A percentile compares a stretch with the other conserved stretches of the same genome.
These are phyloP conservation scores for Manacus vitellinus DNA, from an alignment of 2,113 vertebrate species.

Conservation along the genomic window DNA sequence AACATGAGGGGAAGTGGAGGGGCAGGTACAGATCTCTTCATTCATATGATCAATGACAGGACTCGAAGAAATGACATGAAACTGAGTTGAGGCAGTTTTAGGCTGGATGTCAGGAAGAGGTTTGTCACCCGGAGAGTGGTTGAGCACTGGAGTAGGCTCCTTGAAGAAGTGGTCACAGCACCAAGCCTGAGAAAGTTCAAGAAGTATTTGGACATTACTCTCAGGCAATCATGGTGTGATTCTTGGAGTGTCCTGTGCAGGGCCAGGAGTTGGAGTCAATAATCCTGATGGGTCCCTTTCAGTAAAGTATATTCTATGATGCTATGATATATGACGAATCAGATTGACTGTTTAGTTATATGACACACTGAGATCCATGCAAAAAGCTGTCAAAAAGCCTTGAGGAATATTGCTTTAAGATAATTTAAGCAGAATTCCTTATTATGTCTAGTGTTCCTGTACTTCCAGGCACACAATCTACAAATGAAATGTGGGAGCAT, in stretches of 20 bases:
- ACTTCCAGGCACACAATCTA: background rate
- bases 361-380: background rate
- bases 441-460: accelerated
- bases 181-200: background rate
- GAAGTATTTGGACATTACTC: background rate
- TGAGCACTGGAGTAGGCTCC: accelerated
- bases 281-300: background rate
- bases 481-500: background rate
- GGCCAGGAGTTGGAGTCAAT: accelerated
- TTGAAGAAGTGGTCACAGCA: background rate
- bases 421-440: background rate
- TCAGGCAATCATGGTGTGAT: background rate
- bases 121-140: background rate
- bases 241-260: background rate
- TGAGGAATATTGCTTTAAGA: background rate
- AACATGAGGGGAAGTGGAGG: background rate
- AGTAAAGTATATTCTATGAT: background rate
- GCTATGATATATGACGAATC: background rate
- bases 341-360: background rate
- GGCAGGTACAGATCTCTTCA: too few species aligned
- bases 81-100: background rate
- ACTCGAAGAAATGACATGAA: accelerated
- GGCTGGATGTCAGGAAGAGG: background rate
- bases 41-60: background rate
- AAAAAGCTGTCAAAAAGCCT: background rate